Evolutionary conservation across 2,888 invertebrate species (phyloP).

Genomic region (Diaprepes abbreviatus): DNA sequence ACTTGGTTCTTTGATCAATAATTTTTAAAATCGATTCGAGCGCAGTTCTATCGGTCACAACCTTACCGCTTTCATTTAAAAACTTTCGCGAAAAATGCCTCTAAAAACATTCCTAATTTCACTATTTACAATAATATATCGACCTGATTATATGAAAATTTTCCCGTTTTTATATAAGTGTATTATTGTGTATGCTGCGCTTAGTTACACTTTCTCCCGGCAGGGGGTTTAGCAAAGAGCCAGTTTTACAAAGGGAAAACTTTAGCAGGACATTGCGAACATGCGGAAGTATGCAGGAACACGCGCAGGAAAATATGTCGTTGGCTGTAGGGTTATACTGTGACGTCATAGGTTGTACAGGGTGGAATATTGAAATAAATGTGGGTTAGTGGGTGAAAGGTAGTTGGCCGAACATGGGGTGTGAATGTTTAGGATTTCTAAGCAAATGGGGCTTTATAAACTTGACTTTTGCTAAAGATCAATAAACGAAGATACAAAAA

Average conservation of each 20-base stretch:
- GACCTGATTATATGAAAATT: slow-evolving; percentile 18
- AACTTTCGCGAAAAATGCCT: background rate
- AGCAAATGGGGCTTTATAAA: too few species aligned
- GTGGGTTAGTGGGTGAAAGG: slow-evolving; percentile 47
- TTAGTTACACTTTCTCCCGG: slow-evolving; percentile 36
- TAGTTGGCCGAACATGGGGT: slow-evolving; percentile 35
- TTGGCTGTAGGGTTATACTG: slow-evolving; percentile 24
- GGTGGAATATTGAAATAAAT: slow-evolving; percentile 31
- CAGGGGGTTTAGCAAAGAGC: slow-evolving; percentile 36
- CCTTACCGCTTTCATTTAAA: background rate
- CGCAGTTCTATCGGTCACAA: slow-evolving; percentile 47
- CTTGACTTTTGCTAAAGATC: too few species aligned
- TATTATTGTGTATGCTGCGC: slow-evolving; percentile 40
- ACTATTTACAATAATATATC: slow-evolving; percentile 10
- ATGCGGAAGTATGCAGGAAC: slow-evolving; percentile 41
- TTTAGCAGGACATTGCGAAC: slow-evolving; percentile 26
- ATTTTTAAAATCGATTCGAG: slow-evolving; percentile 63
- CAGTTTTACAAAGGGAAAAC: slow-evolving; percentile 40
- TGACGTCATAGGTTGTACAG: slow-evolving; percentile 43
- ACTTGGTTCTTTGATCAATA: slow-evolving; percentile 60
- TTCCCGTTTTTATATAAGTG: slow-evolving; percentile 13
- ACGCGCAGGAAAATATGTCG: slow-evolving; percentile 23
- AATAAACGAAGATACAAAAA: too few species aligned
- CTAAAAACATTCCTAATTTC: background rate
- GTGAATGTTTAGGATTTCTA: slow-evolving; percentile 15